Base-by-base conservation (phyloP, 2,888 invertebrate species). In the Thymelicus lineola region DNA sequence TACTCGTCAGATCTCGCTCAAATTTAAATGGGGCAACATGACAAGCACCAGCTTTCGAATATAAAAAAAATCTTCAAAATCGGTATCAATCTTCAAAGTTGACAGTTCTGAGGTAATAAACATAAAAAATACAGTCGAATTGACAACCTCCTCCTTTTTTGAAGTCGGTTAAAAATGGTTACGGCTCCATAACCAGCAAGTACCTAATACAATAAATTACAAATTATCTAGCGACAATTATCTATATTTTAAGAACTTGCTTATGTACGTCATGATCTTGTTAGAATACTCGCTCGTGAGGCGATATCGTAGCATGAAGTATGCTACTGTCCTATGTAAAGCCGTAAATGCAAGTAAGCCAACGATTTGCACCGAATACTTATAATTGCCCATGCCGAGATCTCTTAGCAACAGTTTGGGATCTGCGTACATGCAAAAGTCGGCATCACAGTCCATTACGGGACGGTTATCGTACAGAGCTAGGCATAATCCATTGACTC, bases 331-430 rank as follows among this genome's bases (percentile, higher is more conserved):
- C 75, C 95, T 91, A 77, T 95, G 94, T 0, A 95, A 3, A 0
- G 95, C 59, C 48, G 95, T 94, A 79, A 96, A 96, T 0, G 84
- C 84, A 38, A 95, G 72, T 36, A 96, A 86, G 0, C 94, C 94
- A 1, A 94, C 75, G 38, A 96, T 88, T 84, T 96, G 96, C 0
- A 94, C 79, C 50, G 85, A 80, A 72, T 95, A 95, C 12, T 81
- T 87, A 0, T 94, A 85, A 35, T 87, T 83, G 0, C 83, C 84
- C 94, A 96, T 94, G 73, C 96, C 96, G 75, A 97, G 81, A 80
- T 96, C 96, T 67, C 95, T 87, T 55, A 97, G 88, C 35, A 97
- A 88, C 15, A 96, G 84, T 58, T 86, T 86, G 0, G 96, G 95
- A 71, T 95, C 93, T 58, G 95, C 94, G 81, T 96, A 96, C 0